Evolutionary conservation across 1,140 invertebrate species (phyloP).

Genomic region (Anastatus disparis): DNA sequence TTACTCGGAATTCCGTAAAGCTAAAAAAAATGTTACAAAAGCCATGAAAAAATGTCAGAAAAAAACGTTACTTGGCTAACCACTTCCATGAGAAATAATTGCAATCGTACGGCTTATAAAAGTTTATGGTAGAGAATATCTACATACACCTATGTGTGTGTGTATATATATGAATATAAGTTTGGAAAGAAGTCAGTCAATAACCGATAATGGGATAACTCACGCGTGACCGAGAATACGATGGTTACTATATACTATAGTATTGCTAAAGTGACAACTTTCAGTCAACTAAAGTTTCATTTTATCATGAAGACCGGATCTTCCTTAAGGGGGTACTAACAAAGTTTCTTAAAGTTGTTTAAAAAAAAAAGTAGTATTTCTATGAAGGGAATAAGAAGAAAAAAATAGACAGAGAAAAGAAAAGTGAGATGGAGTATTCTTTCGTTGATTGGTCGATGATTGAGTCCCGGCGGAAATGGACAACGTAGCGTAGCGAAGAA

Average conservation of each 20-base stretch:
- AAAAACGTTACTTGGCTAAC: no score
- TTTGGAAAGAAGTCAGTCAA: conserved; percentile 12
- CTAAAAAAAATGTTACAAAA: no score
- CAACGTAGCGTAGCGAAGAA: not conserved
- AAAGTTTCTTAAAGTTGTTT: conserved; percentile 4
- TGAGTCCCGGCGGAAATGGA: conserved; percentile 24
- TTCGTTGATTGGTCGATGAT: conserved; percentile 28
- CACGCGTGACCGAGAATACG: conserved; percentile 9
- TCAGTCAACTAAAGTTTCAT: no score
- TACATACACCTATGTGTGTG: no score
- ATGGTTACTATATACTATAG: no score
- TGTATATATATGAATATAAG: not conserved
- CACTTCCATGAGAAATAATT: conserved; percentile 5
- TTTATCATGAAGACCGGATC: not conserved
- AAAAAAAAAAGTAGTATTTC: no score
- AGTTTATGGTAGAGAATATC: no score
- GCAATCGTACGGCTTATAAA: conserved; percentile 6
- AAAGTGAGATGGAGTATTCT: not conserved
- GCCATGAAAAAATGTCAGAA: no score
- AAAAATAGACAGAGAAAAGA: no score
- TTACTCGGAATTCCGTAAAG: no score
- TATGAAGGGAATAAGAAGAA: no score
- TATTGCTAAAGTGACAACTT: no score
- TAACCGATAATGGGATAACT: conserved; percentile 22
- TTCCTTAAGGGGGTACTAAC: not conserved